Conservation (phyloP, 2,888 invertebrate species). For the Drosophila robusta region DNA sequence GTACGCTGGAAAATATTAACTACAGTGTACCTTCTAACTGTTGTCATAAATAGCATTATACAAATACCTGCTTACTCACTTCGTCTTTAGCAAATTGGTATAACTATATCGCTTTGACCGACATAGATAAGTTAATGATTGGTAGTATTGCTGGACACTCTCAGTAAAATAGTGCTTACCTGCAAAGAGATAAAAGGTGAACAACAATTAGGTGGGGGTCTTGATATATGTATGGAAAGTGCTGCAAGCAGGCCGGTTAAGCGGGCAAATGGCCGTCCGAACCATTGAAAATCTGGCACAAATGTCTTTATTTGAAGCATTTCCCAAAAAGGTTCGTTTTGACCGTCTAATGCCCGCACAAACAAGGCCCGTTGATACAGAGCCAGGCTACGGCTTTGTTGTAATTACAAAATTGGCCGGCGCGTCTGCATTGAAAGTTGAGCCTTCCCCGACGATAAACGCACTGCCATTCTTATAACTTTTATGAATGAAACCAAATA, state of each 20-base stretch:
- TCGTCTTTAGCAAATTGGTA: slow-evolving; percentile 17
- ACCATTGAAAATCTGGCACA: slow-evolving; percentile 67
- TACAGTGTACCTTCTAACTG: too few relatives aligned
- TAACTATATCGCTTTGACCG: slow-evolving; percentile 50
- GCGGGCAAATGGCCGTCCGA: slow-evolving; percentile 26
- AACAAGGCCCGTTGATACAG: slow-evolving; percentile 42
- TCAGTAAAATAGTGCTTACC: slow-evolving; percentile 54
- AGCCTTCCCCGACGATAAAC: slow-evolving; percentile 5
- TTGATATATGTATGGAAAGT: slow-evolving; percentile 23
- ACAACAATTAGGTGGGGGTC: slow-evolving; percentile 49
- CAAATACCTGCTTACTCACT: neutral
- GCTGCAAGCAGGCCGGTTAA: slow-evolving; percentile 19
- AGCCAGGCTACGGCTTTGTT: slow-evolving; percentile 41
- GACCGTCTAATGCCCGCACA: slow-evolving; percentile 41
- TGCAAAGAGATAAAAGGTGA: slow-evolving; percentile 64
- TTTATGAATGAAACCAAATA: slow-evolving; percentile 75
- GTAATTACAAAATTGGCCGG: slow-evolving; percentile 75
- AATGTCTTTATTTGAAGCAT: slow-evolving; percentile 68
- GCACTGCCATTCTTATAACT: slow-evolving; percentile 46
- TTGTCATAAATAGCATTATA: neutral
- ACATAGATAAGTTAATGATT: slow-evolving; percentile 61
- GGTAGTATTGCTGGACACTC: slow-evolving; percentile 43
- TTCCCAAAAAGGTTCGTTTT: slow-evolving; percentile 51
- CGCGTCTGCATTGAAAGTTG: slow-evolving; percentile 63
- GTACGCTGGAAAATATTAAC: too few relatives aligned